These are phyloP conservation scores for Pelobates fuscus DNA, from an alignment of 2,113 vertebrate genomes.

Conservation along the genomic window DNA sequence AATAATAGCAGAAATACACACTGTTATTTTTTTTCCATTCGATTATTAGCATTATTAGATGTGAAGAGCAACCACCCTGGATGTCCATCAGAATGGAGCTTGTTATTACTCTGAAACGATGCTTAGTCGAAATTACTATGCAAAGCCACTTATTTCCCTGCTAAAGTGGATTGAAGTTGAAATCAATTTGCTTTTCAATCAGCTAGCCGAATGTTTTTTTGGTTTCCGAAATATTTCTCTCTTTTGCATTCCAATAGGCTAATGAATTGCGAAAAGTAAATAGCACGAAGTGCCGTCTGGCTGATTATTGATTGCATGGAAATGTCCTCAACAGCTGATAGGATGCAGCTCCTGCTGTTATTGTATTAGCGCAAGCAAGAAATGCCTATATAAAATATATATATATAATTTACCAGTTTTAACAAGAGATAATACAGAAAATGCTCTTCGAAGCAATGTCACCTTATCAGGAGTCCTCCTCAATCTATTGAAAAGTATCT, in stretches of 20 bases:
- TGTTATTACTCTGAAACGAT: conserved; percentile 28
- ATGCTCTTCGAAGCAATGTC: neutral
- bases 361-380: neutral
- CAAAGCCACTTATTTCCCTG: conserved; percentile 31
- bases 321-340: neutral
- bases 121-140: conserved; percentile 29
- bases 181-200: conserved; percentile 47
- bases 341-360: neutral
- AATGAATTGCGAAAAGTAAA: neutral
- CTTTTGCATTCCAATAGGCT: conserved; percentile 5
- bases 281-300: neutral
- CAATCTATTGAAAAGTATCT: neutral
- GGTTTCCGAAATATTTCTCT: conserved; percentile 19
- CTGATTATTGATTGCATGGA: neutral
- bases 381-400: too few species aligned
- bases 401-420: conserved; percentile 2
- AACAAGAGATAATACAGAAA: neutral
- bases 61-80: neutral
- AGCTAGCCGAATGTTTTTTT: neutral
- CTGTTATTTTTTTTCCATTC: neutral
- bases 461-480: neutral
- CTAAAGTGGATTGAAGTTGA: conserved; percentile 32
- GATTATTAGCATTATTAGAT: conserved; percentile 18
- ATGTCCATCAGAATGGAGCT: neutral
- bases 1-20: neutral